Base-by-base conservation (phyloP, 2,113 vertebrate genomes). In the Amia ocellicauda region DNA sequence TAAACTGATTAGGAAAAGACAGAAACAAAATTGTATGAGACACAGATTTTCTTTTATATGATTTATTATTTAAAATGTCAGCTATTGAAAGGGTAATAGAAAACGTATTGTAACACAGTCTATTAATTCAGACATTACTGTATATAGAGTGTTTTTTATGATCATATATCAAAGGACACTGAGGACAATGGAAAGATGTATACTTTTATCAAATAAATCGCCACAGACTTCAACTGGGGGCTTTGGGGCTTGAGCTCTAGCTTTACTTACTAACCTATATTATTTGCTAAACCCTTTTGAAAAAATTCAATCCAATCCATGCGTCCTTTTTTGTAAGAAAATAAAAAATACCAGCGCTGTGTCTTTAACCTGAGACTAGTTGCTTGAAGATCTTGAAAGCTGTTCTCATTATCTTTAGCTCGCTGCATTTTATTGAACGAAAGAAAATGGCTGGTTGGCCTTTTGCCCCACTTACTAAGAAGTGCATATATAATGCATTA, bases 31-130 rank as follows among this genome's bases (percentile, higher is more conserved):
- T 22, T 45, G n/a, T 13, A 57, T 24, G 29, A 17, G 43, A 19
- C 29, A 27, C 27, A 16, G 20, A 8, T 50, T 49, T 62, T 20
- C 31, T 49, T 19, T 36, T 36, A 36, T 36, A 7, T 50, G n/a
- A 5, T 51, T 28, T 24, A 36, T 36, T 27, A 20, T 7, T 49
- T 28, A 17, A 64, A 66, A 58, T 19, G 63, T 66, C 63, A 66
- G 8, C n/a, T 31, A 28, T 49, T 14, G 27, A 64, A 66, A 51
- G 63, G 45, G 16, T 36, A 66, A 66, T 66, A 43, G 43, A 51
- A 16, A 58, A 43, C 14, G 20, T n/a, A 43, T 58, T 65, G 24
- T 40, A 19, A 19, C 10, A 14, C 4, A 40, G 17, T 22, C 16
- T 56, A 14, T 31, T 53, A 16, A 31, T 64, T 49, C 19, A 45